Evolutionary conservation across 2,888 invertebrate species (phyloP).

Genomic region (Helleia helle): DNA sequence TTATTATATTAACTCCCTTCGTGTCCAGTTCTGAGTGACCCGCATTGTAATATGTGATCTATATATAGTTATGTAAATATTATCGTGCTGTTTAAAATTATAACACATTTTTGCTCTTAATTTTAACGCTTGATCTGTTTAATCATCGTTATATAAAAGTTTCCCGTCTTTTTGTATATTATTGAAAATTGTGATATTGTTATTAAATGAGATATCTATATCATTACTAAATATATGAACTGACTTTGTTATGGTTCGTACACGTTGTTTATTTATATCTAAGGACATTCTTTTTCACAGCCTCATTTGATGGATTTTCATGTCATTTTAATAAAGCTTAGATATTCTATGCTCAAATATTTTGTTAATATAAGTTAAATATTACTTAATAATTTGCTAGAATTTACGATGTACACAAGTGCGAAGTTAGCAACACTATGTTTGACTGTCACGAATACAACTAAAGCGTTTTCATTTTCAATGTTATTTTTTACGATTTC

Average conservation of each 20-base stretch:
- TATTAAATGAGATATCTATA: slow-evolving; percentile 50
- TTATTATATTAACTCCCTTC: slow-evolving; percentile 46
- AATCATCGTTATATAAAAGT: slow-evolving; percentile 55
- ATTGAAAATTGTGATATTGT: slow-evolving; percentile 74
- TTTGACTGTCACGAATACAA: slow-evolving; percentile 48
- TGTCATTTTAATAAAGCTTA: slow-evolving; percentile 15
- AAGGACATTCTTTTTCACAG: slow-evolving; percentile 4
- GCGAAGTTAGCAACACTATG: slow-evolving; percentile 34
- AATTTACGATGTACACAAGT: slow-evolving; percentile 21
- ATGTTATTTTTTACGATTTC: slow-evolving; percentile 23
- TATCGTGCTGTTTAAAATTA: slow-evolving; percentile 28
- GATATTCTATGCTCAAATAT: slow-evolving; percentile 61
- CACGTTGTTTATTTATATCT: slow-evolving; percentile 28
- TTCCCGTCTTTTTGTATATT: slow-evolving; percentile 68
- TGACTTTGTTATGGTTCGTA: slow-evolving; percentile 39
- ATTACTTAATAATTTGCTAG: slow-evolving; percentile 9
- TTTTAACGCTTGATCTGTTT: slow-evolving; percentile 69
- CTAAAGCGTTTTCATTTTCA: slow-evolving; percentile 52
- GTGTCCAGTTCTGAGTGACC: slow-evolving; percentile 49
- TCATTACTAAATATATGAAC: slow-evolving; percentile 46
- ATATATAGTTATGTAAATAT: slow-evolving; percentile 43
- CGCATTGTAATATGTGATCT: slow-evolving; percentile 46
- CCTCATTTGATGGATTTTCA: slow-evolving; percentile 6
- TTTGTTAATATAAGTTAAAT: slow-evolving; percentile 32
- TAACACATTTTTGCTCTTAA: slow-evolving; percentile 57